Percentiles rank a stretch among this genome's conserved stretches.
Evolutionary conservation across 2,797 vertebrate species (phyloP).

Genomic region (Heteromormyrus szaboi): DNA sequence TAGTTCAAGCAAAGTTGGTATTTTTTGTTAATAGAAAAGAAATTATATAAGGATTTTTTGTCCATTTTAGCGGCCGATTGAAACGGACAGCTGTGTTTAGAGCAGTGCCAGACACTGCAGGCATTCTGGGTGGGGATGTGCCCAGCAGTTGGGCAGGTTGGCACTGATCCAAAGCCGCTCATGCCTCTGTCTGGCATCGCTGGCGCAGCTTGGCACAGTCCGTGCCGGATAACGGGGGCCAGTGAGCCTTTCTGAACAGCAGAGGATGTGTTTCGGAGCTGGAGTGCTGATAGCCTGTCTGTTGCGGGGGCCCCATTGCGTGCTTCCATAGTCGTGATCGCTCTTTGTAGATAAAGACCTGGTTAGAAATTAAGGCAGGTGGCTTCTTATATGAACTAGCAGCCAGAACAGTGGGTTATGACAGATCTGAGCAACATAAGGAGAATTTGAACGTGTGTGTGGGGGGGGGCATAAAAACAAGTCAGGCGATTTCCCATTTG

Average conservation of each 20-base stretch:
- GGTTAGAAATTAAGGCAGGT: slow-evolving; percentile 9
- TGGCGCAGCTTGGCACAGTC: not conserved
- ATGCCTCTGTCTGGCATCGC: not conserved
- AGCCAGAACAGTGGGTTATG: slow-evolving; percentile 33
- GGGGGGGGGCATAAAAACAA: not conserved
- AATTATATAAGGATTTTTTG: not conserved
- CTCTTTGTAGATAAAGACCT: slow-evolving; percentile 25
- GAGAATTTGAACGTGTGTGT: not conserved
- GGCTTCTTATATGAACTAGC: slow-evolving; percentile 32
- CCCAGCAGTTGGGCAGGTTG: slow-evolving; percentile 28
- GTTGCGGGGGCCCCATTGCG: slow-evolving; percentile 23
- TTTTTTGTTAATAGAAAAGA: not conserved
- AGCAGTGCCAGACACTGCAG: not conserved
- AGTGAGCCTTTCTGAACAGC: not conserved
- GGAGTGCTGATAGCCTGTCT: slow-evolving; percentile 36
- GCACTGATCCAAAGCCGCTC: not conserved
- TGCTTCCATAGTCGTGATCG: not conserved
- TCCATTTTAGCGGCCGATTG: slow-evolving; percentile 34
- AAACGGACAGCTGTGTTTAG: slow-evolving; percentile 35
- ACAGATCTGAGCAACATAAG: slow-evolving; percentile 20
- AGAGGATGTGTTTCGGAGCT: not conserved
- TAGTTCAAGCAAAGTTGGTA: not conserved
- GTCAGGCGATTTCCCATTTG: not conserved
- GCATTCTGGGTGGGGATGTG: slow-evolving; percentile 12
- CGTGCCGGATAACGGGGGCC: slow-evolving; percentile 1